Percentiles rank a stretch among this genome's conserved stretches.
phyloP scores from a whole-genome alignment of 2,888 invertebrate genomes.

The Clistopyga incitator region DNA sequence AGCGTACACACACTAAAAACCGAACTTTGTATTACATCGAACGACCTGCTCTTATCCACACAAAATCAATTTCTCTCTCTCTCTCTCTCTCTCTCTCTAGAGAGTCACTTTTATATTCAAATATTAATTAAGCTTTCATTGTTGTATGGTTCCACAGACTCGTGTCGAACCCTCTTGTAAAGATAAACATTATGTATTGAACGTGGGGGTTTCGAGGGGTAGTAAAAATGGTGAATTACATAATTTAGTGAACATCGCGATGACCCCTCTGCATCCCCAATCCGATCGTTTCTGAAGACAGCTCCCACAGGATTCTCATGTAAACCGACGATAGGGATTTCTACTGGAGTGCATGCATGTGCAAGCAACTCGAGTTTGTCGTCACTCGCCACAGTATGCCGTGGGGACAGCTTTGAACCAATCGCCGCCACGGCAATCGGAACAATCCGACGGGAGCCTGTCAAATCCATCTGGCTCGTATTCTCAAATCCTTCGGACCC shows the following conservation, averaged over 20 bases:
- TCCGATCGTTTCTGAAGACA: conserved; percentile 20
- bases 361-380: conserved; percentile 34
- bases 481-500: conserved; percentile 62
- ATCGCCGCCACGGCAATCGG: conserved; percentile 66
- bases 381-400: conserved; percentile 21
- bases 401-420: conserved; percentile 58
- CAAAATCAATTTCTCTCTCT: conserved; percentile 25
- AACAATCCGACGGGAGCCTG: conserved; percentile 62
- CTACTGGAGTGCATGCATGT: conserved; percentile 8
- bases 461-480: conserved; percentile 62
- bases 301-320: conserved; percentile 41
- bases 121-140: conserved; percentile 21
- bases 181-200: conserved; percentile 38
- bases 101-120: background rate
- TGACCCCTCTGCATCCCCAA: conserved; percentile 22
- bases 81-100: no score
- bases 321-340: conserved; percentile 23
- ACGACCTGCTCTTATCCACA: background rate
- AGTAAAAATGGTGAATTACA: conserved; percentile 32
- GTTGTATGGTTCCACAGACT: background rate
- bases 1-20: background rate
- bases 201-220: conserved; percentile 22
- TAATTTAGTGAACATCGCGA: conserved; percentile 46
- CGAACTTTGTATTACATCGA: conserved; percentile 4
- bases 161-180: conserved; percentile 7